Percentiles rank a stretch among this genome's conserved stretches.
Conservation (phyloP, 2,113 vertebrate species). For the Pomatorhinus ruficollis region DNA sequence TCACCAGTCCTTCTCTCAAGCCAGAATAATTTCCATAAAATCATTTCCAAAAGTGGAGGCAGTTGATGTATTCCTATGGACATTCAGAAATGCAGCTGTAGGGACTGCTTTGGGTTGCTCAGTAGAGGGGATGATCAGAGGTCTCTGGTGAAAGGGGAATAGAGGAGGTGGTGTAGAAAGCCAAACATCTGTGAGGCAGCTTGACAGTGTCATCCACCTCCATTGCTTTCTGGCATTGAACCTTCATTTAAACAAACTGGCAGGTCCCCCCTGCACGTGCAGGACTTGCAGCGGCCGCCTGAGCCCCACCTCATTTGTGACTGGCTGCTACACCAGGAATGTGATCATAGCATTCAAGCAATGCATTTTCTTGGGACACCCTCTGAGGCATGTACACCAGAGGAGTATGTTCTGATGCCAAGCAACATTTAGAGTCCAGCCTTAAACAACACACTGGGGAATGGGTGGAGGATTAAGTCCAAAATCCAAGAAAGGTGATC, state of each 20-base stretch:
- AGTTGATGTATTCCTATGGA: background rate
- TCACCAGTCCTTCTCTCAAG: background rate
- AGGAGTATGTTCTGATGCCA: background rate
- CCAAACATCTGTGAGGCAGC: conserved; percentile 50
- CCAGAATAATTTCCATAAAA: background rate
- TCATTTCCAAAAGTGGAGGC: background rate
- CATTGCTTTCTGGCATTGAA: conserved; percentile 11
- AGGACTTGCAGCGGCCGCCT: background rate
- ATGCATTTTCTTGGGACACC: background rate
- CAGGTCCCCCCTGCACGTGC: background rate
- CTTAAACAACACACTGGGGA: background rate
- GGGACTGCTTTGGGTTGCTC: background rate
- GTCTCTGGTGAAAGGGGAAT: background rate
- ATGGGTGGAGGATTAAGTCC: background rate
- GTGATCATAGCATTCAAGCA: background rate
- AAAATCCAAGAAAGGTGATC: background rate
- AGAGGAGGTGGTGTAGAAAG: conserved; percentile 1
- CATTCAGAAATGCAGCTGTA: conserved; percentile 56
- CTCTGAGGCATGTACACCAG: background rate
- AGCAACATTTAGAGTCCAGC: background rate
- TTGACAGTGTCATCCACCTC: background rate
- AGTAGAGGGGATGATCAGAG: background rate
- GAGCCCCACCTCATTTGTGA: background rate
- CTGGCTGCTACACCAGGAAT: background rate
- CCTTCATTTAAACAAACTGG: background rate